Evolutionary conservation across 1,140 invertebrate genomes (phyloP).

Genomic region (Aricia agestis): DNA sequence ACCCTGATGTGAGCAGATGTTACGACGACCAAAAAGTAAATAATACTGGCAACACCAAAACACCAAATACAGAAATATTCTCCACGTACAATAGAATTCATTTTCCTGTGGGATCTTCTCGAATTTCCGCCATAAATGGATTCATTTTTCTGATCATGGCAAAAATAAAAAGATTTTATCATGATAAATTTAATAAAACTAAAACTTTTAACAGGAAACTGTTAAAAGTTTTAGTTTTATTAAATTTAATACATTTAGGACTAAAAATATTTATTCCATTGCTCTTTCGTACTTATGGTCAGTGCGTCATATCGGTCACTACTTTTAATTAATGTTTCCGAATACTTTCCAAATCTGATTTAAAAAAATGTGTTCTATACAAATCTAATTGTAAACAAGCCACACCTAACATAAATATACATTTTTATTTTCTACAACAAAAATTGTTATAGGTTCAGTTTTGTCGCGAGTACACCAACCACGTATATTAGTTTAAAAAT

Average conservation of each 20-base stretch:
- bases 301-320: too few relatives aligned
- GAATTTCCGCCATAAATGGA: neutral
- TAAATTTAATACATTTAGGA: neutral
- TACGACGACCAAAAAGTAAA: neutral
- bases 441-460: conserved; percentile 2
- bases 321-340: too few relatives aligned
- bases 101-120: neutral
- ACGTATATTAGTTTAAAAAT: conserved; percentile 25
- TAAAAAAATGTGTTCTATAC: too few relatives aligned
- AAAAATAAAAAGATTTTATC: neutral
- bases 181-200: too few relatives aligned
- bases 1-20: neutral
- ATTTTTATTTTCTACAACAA: neutral
- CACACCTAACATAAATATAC: neutral
- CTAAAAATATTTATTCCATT: too few relatives aligned
- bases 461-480: conserved; percentile 11
- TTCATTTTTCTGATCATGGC: neutral
- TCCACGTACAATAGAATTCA: conserved; percentile 1
- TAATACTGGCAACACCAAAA: neutral
- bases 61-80: neutral
- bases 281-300: too few relatives aligned
- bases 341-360: too few relatives aligned
- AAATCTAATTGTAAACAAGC: neutral
- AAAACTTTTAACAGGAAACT: too few relatives aligned
- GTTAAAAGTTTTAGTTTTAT: neutral